Conservation (phyloP, 2,797 vertebrate species). For the Oophaga sylvatica region DNA sequence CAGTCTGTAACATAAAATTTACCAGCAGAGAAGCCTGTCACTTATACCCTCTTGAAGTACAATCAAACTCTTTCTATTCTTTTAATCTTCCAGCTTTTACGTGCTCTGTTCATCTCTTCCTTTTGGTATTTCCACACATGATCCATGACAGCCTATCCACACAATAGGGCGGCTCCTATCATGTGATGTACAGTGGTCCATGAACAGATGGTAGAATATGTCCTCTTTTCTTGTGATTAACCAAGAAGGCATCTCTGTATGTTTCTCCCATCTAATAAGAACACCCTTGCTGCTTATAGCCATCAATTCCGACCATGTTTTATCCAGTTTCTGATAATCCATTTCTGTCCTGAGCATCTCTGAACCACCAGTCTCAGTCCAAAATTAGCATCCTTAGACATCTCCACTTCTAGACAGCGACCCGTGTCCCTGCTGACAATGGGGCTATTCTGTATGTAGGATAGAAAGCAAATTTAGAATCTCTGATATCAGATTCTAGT, state of each 20-base stretch:
- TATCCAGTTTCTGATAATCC: conserved; percentile 98
- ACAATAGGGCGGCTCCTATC: conserved; percentile 37
- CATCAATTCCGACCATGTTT: conserved; percentile 88
- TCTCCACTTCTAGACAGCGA: conserved; percentile 93
- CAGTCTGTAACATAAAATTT: conserved; percentile 77
- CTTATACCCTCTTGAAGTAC: conserved; percentile 30
- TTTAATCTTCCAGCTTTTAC: conserved; percentile 42
- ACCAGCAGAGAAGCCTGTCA: conserved; percentile 63
- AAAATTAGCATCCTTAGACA: conserved; percentile 96
- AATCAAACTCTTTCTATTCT: conserved; percentile 28
- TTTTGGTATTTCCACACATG: conserved; percentile 57
- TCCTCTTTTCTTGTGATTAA: conserved; percentile 4
- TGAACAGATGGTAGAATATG: conserved; percentile 42
- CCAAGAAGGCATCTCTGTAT: conserved; percentile 1
- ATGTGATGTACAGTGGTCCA: conserved; percentile 51
- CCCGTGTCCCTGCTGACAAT: conserved; percentile 95
- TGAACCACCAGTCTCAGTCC: conserved; percentile 93
- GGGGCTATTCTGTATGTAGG: conserved; percentile 83
- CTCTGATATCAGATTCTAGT: not conserved
- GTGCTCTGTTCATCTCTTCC: conserved; percentile 49
- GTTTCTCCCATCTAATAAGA: conserved; percentile 10
- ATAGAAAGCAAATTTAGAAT: not conserved
- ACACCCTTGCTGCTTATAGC: conserved; percentile 48
- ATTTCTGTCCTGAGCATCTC: conserved; percentile 96
- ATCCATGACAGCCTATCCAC: conserved; percentile 23